These are phyloP conservation scores for Netelia melanura DNA, from an alignment of 2,888 invertebrate genomes.

Conservation along the genomic window DNA sequence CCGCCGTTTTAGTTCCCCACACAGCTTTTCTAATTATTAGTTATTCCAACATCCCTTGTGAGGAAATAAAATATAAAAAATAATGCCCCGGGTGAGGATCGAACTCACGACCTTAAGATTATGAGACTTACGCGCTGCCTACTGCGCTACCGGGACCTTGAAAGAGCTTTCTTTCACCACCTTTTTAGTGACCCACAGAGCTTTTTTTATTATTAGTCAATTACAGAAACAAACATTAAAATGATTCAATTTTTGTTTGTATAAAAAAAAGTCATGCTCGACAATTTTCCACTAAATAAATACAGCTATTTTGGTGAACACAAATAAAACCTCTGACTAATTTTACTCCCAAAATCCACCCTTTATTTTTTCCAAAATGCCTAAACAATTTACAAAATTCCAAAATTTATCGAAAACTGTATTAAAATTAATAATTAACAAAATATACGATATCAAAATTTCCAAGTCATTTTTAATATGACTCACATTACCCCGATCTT, in stretches of 20 bases:
- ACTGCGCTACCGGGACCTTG: slow-evolving; percentile 77
- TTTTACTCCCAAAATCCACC: too few species aligned
- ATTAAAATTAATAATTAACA: not conserved
- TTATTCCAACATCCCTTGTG: not conserved
- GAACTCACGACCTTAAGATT: slow-evolving; percentile 88
- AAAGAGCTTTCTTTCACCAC: not conserved
- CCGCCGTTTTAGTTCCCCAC: accelerated
- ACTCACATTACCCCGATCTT: not conserved
- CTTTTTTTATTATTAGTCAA: too few species aligned
- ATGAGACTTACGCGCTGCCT: slow-evolving; percentile 84
- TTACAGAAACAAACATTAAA: too few species aligned
- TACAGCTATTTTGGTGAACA: too few species aligned
- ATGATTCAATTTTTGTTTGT: too few species aligned
- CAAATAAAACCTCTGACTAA: too few species aligned
- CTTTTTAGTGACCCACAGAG: too few species aligned
- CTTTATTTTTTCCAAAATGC: too few species aligned
- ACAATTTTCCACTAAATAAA: too few species aligned
- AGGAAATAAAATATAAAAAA: slow-evolving; percentile 84
- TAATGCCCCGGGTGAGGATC: slow-evolving; percentile 95
- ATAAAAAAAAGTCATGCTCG: too few species aligned
- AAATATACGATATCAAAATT: not conserved
- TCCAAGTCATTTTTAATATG: not conserved
- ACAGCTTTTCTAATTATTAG: not conserved
- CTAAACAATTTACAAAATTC: too few species aligned
- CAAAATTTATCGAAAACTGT: too few species aligned